phyloP scores from a whole-genome alignment of 2,888 invertebrate genomes.

The Drosophila mayaguana region DNA sequence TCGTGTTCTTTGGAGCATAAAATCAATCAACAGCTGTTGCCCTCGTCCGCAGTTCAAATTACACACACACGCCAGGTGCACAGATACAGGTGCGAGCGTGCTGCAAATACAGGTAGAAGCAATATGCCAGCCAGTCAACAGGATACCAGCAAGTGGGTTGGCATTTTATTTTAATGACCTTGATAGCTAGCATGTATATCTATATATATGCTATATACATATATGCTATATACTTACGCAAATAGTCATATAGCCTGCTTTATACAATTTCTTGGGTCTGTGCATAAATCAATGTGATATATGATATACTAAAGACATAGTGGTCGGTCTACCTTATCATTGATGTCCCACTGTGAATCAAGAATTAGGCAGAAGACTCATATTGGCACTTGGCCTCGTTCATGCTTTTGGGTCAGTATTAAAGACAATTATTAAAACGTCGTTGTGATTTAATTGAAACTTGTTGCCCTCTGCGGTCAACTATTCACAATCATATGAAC shows the following conservation, averaged over 20 bases:
- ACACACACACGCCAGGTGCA: conserved; percentile 21
- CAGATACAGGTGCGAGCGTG: conserved; percentile 12
- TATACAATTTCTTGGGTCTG: background rate
- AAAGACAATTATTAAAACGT: conserved; percentile 46
- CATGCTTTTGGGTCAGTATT: conserved; percentile 20
- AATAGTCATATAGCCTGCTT: background rate
- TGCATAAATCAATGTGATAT: conserved; percentile 1
- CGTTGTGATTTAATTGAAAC: conserved; percentile 61
- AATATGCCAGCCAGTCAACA: conserved; percentile 17
- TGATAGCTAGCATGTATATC: background rate
- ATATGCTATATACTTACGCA: too few relatives aligned
- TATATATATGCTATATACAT: background rate
- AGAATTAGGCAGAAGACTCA: background rate
- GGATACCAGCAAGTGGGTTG: conserved; percentile 15
- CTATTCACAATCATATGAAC: conserved; percentile 11
- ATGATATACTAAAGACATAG: background rate
- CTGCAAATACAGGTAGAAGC: conserved; percentile 22
- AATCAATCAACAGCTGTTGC: conserved; percentile 74
- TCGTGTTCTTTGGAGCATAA: conserved; percentile 63
- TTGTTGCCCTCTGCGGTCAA: conserved; percentile 26
- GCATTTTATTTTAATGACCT: conserved; percentile 1
- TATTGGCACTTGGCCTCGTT: conserved; percentile 47
- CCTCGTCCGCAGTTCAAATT: conserved; percentile 53
- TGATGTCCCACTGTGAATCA: conserved; percentile 1
- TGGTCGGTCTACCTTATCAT: background rate